Evolutionary conservation across 2,888 invertebrate species (phyloP), one percentile per base, ranked within the genome.

Genomic region (Leptopilina syphax): DNA sequence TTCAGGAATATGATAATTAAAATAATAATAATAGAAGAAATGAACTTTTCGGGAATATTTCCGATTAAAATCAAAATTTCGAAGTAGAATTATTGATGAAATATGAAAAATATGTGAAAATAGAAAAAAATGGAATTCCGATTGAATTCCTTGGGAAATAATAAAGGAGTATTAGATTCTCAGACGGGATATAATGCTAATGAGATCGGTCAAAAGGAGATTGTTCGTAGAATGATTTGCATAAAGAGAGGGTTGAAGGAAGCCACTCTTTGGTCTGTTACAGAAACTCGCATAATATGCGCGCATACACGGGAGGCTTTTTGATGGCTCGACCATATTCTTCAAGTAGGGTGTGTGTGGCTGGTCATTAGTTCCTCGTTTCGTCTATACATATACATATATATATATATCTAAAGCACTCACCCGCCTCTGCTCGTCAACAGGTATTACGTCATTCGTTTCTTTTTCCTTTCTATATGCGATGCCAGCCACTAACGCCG

Each of bases 371-470:
- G 57, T 73, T 70, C 70, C 70, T 70, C 54, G 54, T 54, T 73
- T 73, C 57, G 57, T 54, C 6, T 44, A 50, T 50, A 73, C 34
- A 34, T 34, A 34, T 34, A 34, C 34, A 34, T 34, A 34, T 34
- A 34, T 27, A 27, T 27, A 27, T 34, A 34, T 34, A 34, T 34
- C 34, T 73, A 57, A 73, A 73, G 54, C 73, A 57, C 73, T 73
- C 70, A 34, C 54, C 13, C 73, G 54, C 13, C 73, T 54, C 27
- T 27, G 54, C 54, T 73, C 73, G 57, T 57, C 73, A 57, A 73
- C 73, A 73, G 73, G 73, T 73, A 57, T 73, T 73, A 73, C 73
- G 57, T 73, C 73, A 73, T 57, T 73, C 73, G 57, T 73, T 73
- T 73, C 57, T 73, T 73, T 34, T 73, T 27, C n/a, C 54, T 27